Percentiles rank a stretch among this genome's conserved stretches.
Conservation (phyloP, 1,140 invertebrate genomes). For the Listronotus bonariensis region DNA sequence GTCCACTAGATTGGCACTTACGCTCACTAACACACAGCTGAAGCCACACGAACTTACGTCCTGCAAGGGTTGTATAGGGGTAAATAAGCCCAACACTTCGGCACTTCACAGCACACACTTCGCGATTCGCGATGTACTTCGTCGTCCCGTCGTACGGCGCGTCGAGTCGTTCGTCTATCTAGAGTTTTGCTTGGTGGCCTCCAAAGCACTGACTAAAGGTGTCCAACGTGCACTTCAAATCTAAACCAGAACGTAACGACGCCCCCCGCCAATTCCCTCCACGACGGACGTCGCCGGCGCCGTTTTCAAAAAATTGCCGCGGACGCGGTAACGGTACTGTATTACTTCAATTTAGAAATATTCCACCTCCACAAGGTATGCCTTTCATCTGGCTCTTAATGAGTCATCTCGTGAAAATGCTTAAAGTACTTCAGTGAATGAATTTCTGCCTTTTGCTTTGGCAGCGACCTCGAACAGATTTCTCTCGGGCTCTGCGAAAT, state of each 20-base stretch:
- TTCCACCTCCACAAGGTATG: conserved; percentile 38
- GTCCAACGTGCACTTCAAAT: conserved; percentile 46
- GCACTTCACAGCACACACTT: conserved; percentile 46
- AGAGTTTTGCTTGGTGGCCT: conserved; percentile 54
- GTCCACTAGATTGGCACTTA: conserved; percentile 39
- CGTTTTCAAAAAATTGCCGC: conserved; percentile 21
- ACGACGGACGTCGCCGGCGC: conserved; percentile 15
- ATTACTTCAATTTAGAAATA: conserved; percentile 23
- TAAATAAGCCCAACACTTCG: conserved; percentile 36
- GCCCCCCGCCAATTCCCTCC: conserved; percentile 37
- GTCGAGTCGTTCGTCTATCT: conserved; percentile 55
- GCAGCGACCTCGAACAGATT: no score
- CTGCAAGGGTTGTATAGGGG: conserved; percentile 32
- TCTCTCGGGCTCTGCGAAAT: no score
- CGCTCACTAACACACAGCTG: conserved; percentile 31
- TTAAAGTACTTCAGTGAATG: conserved; percentile 17
- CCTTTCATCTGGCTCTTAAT: conserved; percentile 39
- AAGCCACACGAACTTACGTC: conserved; percentile 49
- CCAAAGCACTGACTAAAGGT: conserved; percentile 56
- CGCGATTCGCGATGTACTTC: conserved; percentile 46
- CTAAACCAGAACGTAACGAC: conserved; percentile 49
- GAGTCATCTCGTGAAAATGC: conserved; percentile 39
- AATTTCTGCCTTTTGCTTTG: conserved; percentile 1
- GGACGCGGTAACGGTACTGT: conserved; percentile 8
- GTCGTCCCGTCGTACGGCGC: conserved; percentile 51